Percentiles rank a stretch among this genome's conserved stretches.
Evolutionary conservation across 2,888 invertebrate genomes (phyloP).

Genomic region (Tetranychus truncatus): DNA sequence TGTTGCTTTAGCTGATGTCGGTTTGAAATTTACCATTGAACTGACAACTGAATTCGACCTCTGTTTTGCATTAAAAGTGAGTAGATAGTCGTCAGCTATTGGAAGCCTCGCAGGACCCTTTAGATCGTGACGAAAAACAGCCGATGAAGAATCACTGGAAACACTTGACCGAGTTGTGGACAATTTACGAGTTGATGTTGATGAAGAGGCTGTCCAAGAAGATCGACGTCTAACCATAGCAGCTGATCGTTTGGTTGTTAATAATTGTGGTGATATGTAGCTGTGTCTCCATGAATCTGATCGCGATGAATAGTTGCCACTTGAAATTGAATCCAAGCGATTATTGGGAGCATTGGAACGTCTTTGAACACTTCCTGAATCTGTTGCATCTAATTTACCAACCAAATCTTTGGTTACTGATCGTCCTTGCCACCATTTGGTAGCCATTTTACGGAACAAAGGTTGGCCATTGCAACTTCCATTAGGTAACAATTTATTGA

Average conservation of each 20-base stretch:
- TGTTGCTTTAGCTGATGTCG: not conserved
- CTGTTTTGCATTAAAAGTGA: conserved; percentile 38
- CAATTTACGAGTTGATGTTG: not conserved
- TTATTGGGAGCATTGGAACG: not conserved
- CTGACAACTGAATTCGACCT: conserved; percentile 38
- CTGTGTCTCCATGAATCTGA: conserved; percentile 67
- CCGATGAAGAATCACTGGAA: conserved; percentile 8
- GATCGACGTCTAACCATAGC: conserved; percentile 43
- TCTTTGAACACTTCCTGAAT: conserved; percentile 8
- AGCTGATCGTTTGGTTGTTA: conserved; percentile 33
- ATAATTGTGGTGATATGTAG: conserved; percentile 42
- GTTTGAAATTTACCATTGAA: conserved; percentile 25
- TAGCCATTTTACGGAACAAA: not conserved
- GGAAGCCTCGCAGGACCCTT: not conserved
- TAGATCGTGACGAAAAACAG: conserved; percentile 2
- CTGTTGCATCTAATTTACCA: conserved; percentile 3
- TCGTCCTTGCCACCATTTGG: not conserved
- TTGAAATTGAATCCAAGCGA: conserved; percentile 38
- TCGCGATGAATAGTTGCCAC: conserved; percentile 69
- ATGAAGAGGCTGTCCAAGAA: conserved; percentile 22
- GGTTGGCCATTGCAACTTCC: not conserved
- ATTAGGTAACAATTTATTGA: not conserved
- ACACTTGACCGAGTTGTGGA: conserved; percentile 16
- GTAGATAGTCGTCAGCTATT: not conserved
- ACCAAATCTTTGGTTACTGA: not conserved